phyloP scores from a whole-genome alignment of 2,888 invertebrate genomes.

The Eupithecia insigniata region DNA sequence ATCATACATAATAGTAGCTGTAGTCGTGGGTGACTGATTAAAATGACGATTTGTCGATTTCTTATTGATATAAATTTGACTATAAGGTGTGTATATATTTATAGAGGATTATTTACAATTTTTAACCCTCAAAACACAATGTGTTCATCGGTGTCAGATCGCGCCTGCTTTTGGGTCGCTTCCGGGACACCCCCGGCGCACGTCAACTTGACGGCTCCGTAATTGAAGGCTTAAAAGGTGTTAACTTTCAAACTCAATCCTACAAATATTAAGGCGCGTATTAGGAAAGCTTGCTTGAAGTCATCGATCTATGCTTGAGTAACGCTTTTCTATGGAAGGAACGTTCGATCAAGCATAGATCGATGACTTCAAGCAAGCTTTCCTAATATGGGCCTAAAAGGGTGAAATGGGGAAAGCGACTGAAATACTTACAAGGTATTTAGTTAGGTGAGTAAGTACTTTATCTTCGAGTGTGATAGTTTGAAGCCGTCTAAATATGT shows the following conservation, averaged over 20 bases:
- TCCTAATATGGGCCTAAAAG: no score
- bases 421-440: neutral
- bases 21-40: no score
- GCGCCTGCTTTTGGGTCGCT: constrained; percentile 71
- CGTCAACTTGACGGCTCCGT: constrained; percentile 43
- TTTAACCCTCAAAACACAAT: neutral
- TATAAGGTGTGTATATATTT: no score
- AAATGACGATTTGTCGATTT: no score
- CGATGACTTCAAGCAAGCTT: no score
- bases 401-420: neutral
- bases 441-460: neutral
- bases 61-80: no score
- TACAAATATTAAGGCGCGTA: no score
- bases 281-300: no score
- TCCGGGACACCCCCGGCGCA: constrained; percentile 61
- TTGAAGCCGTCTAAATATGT: neutral
- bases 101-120: neutral
- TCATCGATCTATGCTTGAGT: no score
- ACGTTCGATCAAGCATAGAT: no score
- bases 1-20: no score
- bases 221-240: constrained; percentile 45
- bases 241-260: constrained; percentile 9
- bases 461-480: neutral
- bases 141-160: constrained; percentile 36
- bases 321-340: no score